phyloP scores from a whole-genome alignment of 2,113 vertebrate species.

The Muntiacus muntjak region DNA sequence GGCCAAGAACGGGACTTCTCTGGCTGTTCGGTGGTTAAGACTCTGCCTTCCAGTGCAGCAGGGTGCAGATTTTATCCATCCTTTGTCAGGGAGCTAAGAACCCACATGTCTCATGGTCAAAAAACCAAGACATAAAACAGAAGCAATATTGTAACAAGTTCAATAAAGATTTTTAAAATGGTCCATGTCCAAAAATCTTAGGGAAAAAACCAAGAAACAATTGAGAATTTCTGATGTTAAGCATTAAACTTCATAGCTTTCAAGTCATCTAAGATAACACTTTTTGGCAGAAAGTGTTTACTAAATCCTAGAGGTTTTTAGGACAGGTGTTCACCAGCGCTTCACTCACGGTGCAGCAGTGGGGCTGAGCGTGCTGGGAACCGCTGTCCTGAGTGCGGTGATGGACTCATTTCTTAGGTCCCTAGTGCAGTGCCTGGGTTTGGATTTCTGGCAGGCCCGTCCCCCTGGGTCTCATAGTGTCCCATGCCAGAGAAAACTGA shows the following conservation, averaged over 20 bases:
- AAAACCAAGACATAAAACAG: neutral
- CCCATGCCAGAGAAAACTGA: neutral
- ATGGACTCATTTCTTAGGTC: neutral
- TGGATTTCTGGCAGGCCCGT: neutral
- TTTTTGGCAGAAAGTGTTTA: neutral
- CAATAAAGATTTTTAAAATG: neutral
- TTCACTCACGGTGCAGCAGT: neutral
- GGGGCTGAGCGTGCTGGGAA: neutral
- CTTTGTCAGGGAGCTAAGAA: neutral
- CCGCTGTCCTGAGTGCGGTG: neutral
- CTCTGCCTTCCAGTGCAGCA: neutral
- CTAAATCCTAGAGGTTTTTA: neutral
- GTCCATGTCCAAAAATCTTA: neutral
- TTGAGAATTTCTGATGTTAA: neutral
- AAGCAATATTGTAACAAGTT: neutral
- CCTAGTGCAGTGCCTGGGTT: neutral
- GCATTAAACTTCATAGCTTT: neutral
- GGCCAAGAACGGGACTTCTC: neutral
- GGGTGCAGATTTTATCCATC: neutral
- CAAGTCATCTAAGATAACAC: neutral
- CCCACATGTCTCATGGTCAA: neutral
- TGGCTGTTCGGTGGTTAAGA: neutral
- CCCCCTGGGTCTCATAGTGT: neutral
- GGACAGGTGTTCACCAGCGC: neutral
- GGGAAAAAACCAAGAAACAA: neutral